phyloP scores from a whole-genome alignment of 1,140 invertebrate species.

The Drosophila ironensis region DNA sequence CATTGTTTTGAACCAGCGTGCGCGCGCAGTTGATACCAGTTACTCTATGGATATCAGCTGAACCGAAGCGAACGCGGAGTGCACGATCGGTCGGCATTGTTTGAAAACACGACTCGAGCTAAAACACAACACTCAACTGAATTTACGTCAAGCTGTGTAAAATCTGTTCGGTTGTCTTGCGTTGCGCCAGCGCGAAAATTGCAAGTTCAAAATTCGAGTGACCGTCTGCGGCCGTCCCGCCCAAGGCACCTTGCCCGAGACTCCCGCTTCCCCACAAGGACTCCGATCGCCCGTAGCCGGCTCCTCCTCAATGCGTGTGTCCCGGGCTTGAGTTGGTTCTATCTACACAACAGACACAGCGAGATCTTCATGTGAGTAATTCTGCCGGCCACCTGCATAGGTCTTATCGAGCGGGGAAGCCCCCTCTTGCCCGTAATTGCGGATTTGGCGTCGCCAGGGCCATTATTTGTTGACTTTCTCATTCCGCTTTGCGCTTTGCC shows the following conservation, averaged over 20 bases:
- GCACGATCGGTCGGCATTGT: conserved; percentile 1
- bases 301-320: conserved; percentile 20
- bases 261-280: no score
- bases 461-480: conserved; percentile 28
- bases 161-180: conserved; percentile 6
- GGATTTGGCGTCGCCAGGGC: neutral
- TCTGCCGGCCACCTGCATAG: neutral
- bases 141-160: conserved; percentile 49
- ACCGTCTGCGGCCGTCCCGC: neutral
- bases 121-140: conserved; percentile 36
- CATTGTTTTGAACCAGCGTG: no score
- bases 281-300: conserved; percentile 11
- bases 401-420: neutral
- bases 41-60: no score
- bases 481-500: conserved; percentile 13
- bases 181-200: conserved; percentile 4
- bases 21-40: conserved; percentile 27
- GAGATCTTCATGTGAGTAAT: conserved; percentile 53
- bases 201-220: conserved; percentile 12
- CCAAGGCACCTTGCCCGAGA: no score
- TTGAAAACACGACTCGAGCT: neutral
- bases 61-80: conserved; percentile 14
- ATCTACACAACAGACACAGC: neutral
- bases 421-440: conserved; percentile 21
- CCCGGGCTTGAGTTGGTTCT: neutral